Base-by-base conservation (phyloP, 2,113 vertebrate genomes). In the Bombycilla garrulus region DNA sequence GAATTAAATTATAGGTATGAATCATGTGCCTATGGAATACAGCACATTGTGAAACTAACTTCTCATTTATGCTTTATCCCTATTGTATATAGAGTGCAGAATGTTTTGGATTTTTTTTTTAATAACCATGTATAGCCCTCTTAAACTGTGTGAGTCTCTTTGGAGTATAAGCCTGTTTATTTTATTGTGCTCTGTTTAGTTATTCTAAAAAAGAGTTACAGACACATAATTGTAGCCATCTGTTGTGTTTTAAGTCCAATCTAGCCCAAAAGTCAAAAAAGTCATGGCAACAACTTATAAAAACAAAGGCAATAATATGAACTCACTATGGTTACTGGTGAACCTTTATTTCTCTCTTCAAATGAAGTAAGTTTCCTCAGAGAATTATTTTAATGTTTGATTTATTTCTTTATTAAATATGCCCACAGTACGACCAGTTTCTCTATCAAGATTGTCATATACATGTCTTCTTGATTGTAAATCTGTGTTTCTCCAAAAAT, bases 121-220 rank as follows among this genome's bases (percentile, higher is more conserved):
- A 96, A 97, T 97, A 96, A 95, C 77, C 57, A 26, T 65, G 79
- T 86, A 85, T 93, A 89, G 28, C 51, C 81, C 26, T 95, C 88
- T 96, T 89, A 97, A 97, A 97, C 86, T 95, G 91, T 78, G 81
- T 64, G 80, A 96, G 97, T 94, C 93, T 94, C 96, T 96, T 97
- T 91, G 90, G 97, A 96, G 95, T 89, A 96, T 95, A 97, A 87
- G 83, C 86, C 85, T 97, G 97, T 98, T 98, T 98, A 97, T 98
- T 98, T 98, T 98, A 98, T 97, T 97, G 95, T 97, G 80, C 92
- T 97, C 95, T 97, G 95, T 98, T 98, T 98, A 97, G 97, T 97
- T 97, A 91, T 97, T 97, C 88, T 95, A 90, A 95, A 90, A 93
- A 92, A 87, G 97, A 94, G 81, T 96, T 96, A 97, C 96, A 98